Evolutionary conservation across 1,140 invertebrate genomes (phyloP), one percentile per base, ranked within the genome.

Genomic region (Bombus confusus): DNA sequence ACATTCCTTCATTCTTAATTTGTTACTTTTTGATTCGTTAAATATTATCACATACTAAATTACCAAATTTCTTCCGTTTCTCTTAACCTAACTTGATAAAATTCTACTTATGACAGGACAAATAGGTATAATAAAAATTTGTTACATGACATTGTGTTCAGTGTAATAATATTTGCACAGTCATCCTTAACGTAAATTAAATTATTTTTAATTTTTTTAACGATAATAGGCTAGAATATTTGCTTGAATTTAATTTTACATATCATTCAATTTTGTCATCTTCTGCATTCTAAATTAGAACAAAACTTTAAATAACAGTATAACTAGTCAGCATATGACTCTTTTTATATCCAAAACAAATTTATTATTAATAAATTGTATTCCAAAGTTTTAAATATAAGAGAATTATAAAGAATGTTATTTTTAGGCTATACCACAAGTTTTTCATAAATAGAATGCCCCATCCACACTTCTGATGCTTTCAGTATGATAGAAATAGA

Each of bases 401-500:
- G 39, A 59, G 25, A 59, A 79, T 80, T 64, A 69, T 52, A 80
- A 81, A 71, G 66, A 86, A 59, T 31, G 59, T 83, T 91, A 85
- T 91, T 91, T 91, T 83, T 86, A 85, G 80, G 84, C 52, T 66
- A 72, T 78, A 15, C 74, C 79, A 81, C 83, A 64, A 85, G 75
- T 85, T 68, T 76, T 68, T 72, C 90, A 73, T 82, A 87, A 89
- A 86, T 89, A 89, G 68, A 52, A 85, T 80, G 64, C 71, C 12
- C 62, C 62, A 57, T 66, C 68, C 37, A 64, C 78, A 87, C 73
- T 87, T 84, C 86, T 91, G 86, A 91, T 90, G 88, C 86, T 87
- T 89, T 78, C 81, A 92, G 73, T 90, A 90, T 93, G 89, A 93
- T 86, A 91, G 90, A 90, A 90, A 83, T 74, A 89, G 87, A 90